These are phyloP conservation scores for Heliocidaris tuberculata DNA, from an alignment of 35 echinoderm and acorn worm species.

Conservation along the genomic window DNA sequence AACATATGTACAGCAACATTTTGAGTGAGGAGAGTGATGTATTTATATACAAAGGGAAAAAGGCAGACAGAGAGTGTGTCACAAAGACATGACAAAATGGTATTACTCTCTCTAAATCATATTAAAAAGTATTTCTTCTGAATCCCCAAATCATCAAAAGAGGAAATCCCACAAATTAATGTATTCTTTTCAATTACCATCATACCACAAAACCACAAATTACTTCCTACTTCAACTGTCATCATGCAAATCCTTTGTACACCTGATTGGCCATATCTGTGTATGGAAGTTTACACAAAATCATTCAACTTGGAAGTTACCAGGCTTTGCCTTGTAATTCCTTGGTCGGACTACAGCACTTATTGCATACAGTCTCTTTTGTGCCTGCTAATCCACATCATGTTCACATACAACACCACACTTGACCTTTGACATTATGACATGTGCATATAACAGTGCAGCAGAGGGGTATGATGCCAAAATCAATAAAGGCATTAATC, in stretches of 20 bases:
- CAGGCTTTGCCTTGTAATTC: too few relatives aligned
- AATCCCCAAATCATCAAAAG: too few relatives aligned
- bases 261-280: background rate
- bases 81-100: background rate
- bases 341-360: background rate
- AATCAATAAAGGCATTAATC: background rate
- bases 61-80: background rate
- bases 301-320: too few relatives aligned
- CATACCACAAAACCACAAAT: background rate
- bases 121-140: background rate
- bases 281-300: too few relatives aligned
- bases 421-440: background rate
- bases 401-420: background rate
- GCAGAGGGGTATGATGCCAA: background rate
- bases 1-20: too few relatives aligned
- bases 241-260: background rate
- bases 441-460: background rate
- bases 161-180: too few relatives aligned
- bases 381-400: background rate
- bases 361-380: background rate
- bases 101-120: background rate
- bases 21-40: too few relatives aligned
- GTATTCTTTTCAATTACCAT: background rate
- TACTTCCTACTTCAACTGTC: background rate
- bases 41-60: too few relatives aligned